Conservation (phyloP, 2,113 vertebrate genomes). For the Hemicordylus capensis region DNA sequence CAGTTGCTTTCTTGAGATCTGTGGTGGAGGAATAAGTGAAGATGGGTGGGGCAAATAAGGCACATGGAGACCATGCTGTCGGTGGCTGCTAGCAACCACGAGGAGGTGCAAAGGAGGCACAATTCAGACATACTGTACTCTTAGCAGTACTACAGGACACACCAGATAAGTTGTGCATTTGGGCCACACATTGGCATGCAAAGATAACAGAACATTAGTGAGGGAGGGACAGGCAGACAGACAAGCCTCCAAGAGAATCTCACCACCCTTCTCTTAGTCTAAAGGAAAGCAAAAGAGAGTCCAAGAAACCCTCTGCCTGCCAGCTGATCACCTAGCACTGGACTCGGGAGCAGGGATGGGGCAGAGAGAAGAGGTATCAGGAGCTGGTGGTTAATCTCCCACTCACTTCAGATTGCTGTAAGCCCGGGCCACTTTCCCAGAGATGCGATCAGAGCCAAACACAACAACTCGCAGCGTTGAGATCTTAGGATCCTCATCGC, state of each 20-base stretch:
- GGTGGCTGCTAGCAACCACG: neutral
- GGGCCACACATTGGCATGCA: neutral
- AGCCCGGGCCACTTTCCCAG: conserved; percentile 91
- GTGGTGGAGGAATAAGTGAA: neutral
- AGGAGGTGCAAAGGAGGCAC: neutral
- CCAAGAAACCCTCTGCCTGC: too few relatives aligned
- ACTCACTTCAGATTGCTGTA: conserved; percentile 87
- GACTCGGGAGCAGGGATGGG: neutral
- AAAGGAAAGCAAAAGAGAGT: neutral
- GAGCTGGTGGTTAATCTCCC: accelerated
- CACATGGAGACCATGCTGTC: accelerated
- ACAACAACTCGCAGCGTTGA: conserved; percentile 89
- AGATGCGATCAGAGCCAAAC: conserved; percentile 93
- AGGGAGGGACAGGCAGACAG: neutral
- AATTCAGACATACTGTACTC: neutral
- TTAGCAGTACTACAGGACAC: neutral
- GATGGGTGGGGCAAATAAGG: neutral
- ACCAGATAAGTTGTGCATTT: neutral
- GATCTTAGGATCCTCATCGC: conserved; percentile 82
- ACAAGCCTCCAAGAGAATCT: neutral
- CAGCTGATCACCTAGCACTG: too few relatives aligned
- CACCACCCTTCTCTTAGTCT: neutral
- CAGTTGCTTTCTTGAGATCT: conserved; percentile 84
- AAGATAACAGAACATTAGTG: neutral
- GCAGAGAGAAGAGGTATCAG: neutral